Evolutionary conservation across 2,888 invertebrate species (phyloP).

Genomic region (Metopia argyrocephala): DNA sequence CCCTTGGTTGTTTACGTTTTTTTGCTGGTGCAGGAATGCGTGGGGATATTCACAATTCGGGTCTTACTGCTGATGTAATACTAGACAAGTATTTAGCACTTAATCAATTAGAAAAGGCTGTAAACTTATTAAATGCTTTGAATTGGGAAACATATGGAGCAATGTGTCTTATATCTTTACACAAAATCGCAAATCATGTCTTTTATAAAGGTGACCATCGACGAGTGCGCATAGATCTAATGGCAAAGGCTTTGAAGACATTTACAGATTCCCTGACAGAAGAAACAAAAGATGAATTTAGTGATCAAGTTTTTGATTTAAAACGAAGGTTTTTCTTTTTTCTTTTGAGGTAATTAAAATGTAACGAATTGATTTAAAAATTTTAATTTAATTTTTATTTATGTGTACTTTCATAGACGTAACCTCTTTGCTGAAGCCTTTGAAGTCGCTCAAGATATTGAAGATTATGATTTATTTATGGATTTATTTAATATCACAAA

Average conservation of each 20-base stretch:
- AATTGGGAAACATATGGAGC: conserved; percentile 90
- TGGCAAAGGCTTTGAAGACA: conserved; percentile 89
- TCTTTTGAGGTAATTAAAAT: conserved; percentile 83
- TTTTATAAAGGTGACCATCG: conserved; percentile 76
- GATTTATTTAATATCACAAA: conserved; percentile 88
- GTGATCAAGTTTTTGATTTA: conserved; percentile 88
- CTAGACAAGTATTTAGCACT: conserved; percentile 83
- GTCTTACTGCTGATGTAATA: conserved; percentile 82
- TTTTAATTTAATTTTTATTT: not conserved
- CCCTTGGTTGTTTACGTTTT: conserved; percentile 80
- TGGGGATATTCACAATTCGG: conserved; percentile 78
- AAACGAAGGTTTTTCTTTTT: conserved; percentile 93
- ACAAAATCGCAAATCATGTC: conserved; percentile 84
- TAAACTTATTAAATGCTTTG: conserved; percentile 82
- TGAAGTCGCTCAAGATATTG: conserved; percentile 90
- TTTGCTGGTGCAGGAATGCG: conserved; percentile 79
- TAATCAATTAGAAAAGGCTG: conserved; percentile 84
- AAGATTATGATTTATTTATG: conserved; percentile 91
- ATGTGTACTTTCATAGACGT: conserved; percentile 46
- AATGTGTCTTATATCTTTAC: conserved; percentile 86
- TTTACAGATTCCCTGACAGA: conserved; percentile 86
- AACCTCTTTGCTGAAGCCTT: conserved; percentile 85
- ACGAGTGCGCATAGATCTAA: conserved; percentile 78
- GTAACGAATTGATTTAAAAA: not conserved
- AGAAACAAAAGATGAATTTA: conserved; percentile 85